phyloP scores from a whole-genome alignment of 2,113 vertebrate genomes.

The Acrocephalus kingi region DNA sequence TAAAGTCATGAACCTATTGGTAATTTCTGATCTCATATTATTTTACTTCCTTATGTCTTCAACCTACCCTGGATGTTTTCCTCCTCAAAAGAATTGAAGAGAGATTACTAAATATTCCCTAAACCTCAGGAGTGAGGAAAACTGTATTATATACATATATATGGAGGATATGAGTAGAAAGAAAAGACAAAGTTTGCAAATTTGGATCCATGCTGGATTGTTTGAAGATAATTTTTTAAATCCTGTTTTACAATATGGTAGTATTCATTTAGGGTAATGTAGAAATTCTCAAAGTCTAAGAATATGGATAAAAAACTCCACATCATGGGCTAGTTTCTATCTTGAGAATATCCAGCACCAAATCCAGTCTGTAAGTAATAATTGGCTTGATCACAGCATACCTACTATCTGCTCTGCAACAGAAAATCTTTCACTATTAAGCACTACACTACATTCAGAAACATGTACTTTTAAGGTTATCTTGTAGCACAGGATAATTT shows the following conservation, averaged over 20 bases:
- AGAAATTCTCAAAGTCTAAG: neutral
- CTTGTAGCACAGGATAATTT: neutral
- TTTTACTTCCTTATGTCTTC: neutral
- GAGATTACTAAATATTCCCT: neutral
- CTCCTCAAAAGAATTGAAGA: neutral
- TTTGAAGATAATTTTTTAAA: neutral
- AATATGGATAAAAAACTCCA: neutral
- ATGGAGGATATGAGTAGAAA: neutral
- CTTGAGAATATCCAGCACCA: neutral
- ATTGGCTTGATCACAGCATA: neutral
- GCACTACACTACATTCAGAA: neutral
- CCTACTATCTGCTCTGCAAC: neutral
- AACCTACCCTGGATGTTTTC: neutral
- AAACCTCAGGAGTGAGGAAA: neutral
- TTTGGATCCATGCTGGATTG: neutral
- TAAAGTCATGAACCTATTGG: neutral
- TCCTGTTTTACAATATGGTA: neutral
- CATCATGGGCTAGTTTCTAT: neutral
- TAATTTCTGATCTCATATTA: neutral
- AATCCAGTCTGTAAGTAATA: neutral
- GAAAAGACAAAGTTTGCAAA: neutral
- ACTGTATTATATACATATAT: rapidly evolving
- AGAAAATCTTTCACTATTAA: neutral
- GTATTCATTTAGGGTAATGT: neutral
- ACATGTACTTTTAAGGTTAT: neutral